Evolutionary conservation across 2,797 vertebrate species (phyloP).

Genomic region (Aeoliscus strigatus): DNA sequence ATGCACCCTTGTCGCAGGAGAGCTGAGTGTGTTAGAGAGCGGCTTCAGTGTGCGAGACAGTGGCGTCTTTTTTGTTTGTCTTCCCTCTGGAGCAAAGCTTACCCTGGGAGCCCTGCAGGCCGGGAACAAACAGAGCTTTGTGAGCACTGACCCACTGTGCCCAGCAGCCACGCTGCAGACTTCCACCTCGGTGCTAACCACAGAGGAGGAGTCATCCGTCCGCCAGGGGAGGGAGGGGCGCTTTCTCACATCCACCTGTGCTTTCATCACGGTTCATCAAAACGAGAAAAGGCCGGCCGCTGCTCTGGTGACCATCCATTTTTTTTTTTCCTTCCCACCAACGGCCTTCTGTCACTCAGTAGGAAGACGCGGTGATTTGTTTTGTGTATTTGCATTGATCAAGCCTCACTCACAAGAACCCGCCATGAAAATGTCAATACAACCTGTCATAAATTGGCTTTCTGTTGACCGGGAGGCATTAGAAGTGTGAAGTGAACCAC

Average conservation of each 20-base stretch:
- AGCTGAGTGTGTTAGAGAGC: slow-evolving; percentile 66
- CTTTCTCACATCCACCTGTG: slow-evolving; percentile 64
- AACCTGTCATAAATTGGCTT: slow-evolving; percentile 58
- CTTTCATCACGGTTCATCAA: slow-evolving; percentile 72
- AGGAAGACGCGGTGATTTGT: slow-evolving; percentile 45
- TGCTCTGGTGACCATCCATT: slow-evolving; percentile 41
- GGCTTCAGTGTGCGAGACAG: slow-evolving; percentile 60
- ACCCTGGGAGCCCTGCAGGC: slow-evolving; percentile 81
- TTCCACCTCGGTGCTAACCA: slow-evolving; percentile 63
- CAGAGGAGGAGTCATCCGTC: slow-evolving; percentile 52
- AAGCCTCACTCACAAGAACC: slow-evolving; percentile 40
- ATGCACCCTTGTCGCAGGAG: slow-evolving; percentile 57
- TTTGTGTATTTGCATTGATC: slow-evolving; percentile 52
- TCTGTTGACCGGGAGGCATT: slow-evolving; percentile 59
- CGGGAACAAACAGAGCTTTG: slow-evolving; percentile 83
- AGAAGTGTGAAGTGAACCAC: slow-evolving; percentile 68
- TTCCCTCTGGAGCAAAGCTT: slow-evolving; percentile 72
- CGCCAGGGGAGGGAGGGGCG: slow-evolving; percentile 34
- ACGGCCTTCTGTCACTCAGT: slow-evolving; percentile 34
- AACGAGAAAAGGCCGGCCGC: slow-evolving; percentile 51
- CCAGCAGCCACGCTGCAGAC: slow-evolving; percentile 68
- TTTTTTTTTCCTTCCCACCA: slow-evolving; percentile 36
- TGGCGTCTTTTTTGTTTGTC: slow-evolving; percentile 66
- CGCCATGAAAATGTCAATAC: slow-evolving; percentile 59
- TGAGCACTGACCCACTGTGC: slow-evolving; percentile 70